Percentiles rank a stretch among this genome's conserved stretches.
phyloP scores from a whole-genome alignment of 64 coral and sea anemone species.

The Stichodactyla mertensii region DNA sequence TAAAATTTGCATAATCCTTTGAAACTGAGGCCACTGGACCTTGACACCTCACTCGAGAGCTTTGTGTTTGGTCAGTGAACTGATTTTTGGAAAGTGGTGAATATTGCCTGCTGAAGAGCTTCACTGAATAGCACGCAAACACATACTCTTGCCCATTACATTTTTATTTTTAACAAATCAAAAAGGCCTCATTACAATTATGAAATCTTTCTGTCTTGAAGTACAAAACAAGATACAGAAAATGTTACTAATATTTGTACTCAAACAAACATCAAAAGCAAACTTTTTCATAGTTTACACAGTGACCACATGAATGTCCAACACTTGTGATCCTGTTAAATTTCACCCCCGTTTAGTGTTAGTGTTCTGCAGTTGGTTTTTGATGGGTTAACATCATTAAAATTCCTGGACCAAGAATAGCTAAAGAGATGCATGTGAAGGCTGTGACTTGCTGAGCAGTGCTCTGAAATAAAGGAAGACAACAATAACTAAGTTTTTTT shows the following conservation, averaged over 20 bases:
- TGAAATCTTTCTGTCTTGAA: neutral
- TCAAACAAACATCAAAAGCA: neutral
- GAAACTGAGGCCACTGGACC: no score
- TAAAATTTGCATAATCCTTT: no score
- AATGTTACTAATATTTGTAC: neutral
- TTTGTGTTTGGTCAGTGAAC: no score
- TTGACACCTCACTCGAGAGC: no score
- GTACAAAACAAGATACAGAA: conserved; percentile 4
- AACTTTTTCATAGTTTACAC: neutral
- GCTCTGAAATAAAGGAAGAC: conserved; percentile 29
- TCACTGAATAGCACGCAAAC: no score
- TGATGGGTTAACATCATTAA: conserved; percentile 68
- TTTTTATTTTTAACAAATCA: conserved; percentile 1
- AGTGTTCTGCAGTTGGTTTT: conserved; percentile 43
- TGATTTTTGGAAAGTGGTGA: no score
- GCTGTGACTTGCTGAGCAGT: conserved; percentile 62
- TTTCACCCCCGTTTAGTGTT: conserved; percentile 19
- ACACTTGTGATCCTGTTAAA: neutral
- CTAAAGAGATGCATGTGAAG: conserved; percentile 52
- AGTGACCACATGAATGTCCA: neutral
- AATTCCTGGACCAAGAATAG: conserved; percentile 65
- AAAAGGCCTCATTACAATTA: conserved; percentile 9
- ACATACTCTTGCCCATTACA: neutral
- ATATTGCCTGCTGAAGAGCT: no score
- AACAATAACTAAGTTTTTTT: neutral